A percentile compares a stretch with the other conserved stretches of the same genome.
These are phyloP conservation scores for Acleris emargana DNA, from an alignment of 2,888 invertebrate genomes.

Conservation along the genomic window DNA sequence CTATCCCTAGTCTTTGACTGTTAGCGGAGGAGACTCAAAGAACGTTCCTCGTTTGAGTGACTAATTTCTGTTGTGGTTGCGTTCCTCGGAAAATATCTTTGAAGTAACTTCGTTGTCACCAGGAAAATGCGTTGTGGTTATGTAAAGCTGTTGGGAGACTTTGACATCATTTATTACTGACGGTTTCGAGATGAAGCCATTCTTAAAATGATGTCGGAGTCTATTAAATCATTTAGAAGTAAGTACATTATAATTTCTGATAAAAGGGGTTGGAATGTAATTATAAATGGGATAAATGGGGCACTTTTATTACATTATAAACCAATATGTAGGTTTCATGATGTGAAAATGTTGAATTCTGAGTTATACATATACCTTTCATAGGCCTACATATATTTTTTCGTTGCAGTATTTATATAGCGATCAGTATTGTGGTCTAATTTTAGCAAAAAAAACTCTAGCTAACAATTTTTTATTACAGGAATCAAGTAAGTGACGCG, in stretches of 20 bases:
- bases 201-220: neutral
- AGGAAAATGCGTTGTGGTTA: conserved; percentile 30
- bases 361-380: neutral
- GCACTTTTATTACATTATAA: too few species aligned
- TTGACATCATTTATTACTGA: conserved; percentile 27
- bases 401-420: neutral
- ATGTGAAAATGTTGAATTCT: too few species aligned
- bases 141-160: conserved; percentile 26
- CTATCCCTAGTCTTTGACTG: conserved; percentile 24
- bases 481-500: conserved; percentile 35
- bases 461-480: conserved; percentile 22
- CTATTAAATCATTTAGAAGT: neutral
- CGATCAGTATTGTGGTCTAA: neutral
- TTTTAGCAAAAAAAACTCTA: conserved; percentile 8
- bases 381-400: neutral
- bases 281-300: too few species aligned
- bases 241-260: neutral
- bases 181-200: conserved; percentile 5
- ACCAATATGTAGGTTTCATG: too few species aligned
- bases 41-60: conserved; percentile 32
- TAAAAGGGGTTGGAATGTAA: too few species aligned
- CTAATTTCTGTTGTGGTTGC: conserved; percentile 34
- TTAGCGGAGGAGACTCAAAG: conserved; percentile 22
- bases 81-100: conserved; percentile 33
- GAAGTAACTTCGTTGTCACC: conserved; percentile 33